These are phyloP conservation scores for Macropis europaea DNA, from an alignment of 2,888 invertebrate species.

Conservation along the genomic window DNA sequence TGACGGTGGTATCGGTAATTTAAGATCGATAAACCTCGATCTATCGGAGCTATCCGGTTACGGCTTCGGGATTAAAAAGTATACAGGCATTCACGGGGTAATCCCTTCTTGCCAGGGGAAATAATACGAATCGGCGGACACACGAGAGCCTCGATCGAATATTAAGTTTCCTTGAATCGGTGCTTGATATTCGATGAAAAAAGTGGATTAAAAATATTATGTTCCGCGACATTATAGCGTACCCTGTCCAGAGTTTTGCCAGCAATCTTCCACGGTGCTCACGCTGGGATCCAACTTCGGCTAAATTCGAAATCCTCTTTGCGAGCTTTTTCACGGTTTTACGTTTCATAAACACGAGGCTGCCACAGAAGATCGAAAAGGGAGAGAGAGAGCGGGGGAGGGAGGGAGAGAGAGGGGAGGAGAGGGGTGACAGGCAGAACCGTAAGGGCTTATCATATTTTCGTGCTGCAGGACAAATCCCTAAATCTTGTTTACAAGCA, in stretches of 20 bases:
- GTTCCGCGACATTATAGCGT: slow-evolving; percentile 70
- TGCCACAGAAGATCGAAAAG: not conserved
- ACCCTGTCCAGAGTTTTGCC: slow-evolving; percentile 16
- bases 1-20: slow-evolving; percentile 74
- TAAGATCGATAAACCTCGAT: slow-evolving; percentile 78
- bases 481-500: slow-evolving; percentile 77
- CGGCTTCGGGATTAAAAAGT: slow-evolving; percentile 75
- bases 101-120: slow-evolving; percentile 75
- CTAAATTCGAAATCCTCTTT: slow-evolving; percentile 76
- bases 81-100: slow-evolving; percentile 74
- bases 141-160: slow-evolving; percentile 70
- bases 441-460: slow-evolving; percentile 70
- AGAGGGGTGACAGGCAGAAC: slow-evolving; percentile 31
- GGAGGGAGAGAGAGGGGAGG: slow-evolving; percentile 10
- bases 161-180: slow-evolving; percentile 76
- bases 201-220: slow-evolving; percentile 73
- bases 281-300: slow-evolving; percentile 44
- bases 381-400: not conserved
- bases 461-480: slow-evolving; percentile 72
- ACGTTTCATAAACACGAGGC: slow-evolving; percentile 77
- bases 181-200: slow-evolving; percentile 72
- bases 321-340: slow-evolving; percentile 79
- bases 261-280: slow-evolving; percentile 12
- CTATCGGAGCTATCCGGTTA: slow-evolving; percentile 74
- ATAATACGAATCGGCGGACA: slow-evolving; percentile 75